Base-by-base conservation (phyloP, 2,888 invertebrate genomes). In the Harpalus rubripes region DNA sequence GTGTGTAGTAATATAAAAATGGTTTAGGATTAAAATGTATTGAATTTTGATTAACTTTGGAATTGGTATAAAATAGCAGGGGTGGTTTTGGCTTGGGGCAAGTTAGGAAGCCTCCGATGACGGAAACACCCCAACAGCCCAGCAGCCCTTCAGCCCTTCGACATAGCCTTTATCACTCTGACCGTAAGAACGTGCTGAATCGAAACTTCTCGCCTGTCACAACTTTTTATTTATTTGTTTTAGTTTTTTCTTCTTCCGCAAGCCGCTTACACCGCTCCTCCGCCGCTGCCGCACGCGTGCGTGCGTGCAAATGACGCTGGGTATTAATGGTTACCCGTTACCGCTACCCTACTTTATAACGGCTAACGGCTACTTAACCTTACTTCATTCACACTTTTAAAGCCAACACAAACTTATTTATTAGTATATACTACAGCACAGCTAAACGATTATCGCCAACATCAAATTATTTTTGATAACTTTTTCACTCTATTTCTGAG, bases 141-240 rank as follows among this genome's bases (percentile, higher is more conserved):
- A 52, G 44, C 78, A 56, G 56, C 84, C 58, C 16, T 76, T 61
- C 61, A 41, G 16, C 58, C 80, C 80, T 16, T 39, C 41, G 80
- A 74, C 26, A 52, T 52, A 65, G 65, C 68, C 85, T 82, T 86
- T 86, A 85, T 85, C 82, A 76, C 84, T 68, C 39, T 83, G 85
- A 86, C 86, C 85, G 72, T 85, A 82, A 85, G 82, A 86, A 83
- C 81, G 61, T 85, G 85, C 84, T 86, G 87, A 84, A 86, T 87
- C 86, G 86, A 87, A 87, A 86, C 84, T 87, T 86, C 85, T 85
- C 85, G 86, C 86, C 86, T 87, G 87, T 87, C 87, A 86, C 86
- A 87, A 87, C 74, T 87, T 87, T 84, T 87, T 87, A 87, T 87
- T 87, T 87, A 87, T 87, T 86, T 85, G 86, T 85, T 85, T 86